Evolutionary conservation across 1,140 invertebrate species (phyloP).

Genomic region (Atta colombica): DNA sequence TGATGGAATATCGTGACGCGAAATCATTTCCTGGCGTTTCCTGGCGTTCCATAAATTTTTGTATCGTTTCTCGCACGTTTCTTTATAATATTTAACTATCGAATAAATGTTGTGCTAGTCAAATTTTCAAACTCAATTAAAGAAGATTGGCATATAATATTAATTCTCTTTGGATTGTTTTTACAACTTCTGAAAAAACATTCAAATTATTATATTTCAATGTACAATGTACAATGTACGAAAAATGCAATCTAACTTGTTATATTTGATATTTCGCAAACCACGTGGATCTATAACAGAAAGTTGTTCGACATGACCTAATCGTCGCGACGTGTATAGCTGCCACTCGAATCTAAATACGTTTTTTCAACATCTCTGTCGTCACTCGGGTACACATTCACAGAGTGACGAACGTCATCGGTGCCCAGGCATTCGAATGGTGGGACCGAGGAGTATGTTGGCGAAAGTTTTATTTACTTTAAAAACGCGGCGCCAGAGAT

Average conservation of each 20-base stretch:
- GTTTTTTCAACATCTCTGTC: constrained; percentile 52
- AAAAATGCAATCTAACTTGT: background rate
- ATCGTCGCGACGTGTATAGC: constrained; percentile 51
- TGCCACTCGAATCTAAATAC: constrained; percentile 58
- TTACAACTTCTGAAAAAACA: background rate
- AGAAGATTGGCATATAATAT: background rate
- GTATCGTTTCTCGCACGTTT: background rate
- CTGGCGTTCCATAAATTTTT: background rate
- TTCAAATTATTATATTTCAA: background rate
- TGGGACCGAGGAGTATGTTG: constrained; percentile 39
- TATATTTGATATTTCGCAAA: background rate
- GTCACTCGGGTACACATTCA: constrained; percentile 52
- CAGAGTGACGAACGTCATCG: constrained; percentile 66
- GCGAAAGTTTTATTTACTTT: constrained; percentile 75
- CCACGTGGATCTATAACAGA: constrained; percentile 15
- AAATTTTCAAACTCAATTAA: background rate
- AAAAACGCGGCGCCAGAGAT: constrained; percentile 76
- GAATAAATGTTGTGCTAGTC: background rate
- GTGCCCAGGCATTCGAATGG: constrained; percentile 63
- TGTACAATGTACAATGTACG: background rate
- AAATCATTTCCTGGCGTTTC: constrained; percentile 18
- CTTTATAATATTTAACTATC: background rate
- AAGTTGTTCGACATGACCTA: constrained; percentile 50
- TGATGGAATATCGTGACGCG: constrained; percentile 26
- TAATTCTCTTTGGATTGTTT: background rate